Percentiles rank a stretch among this genome's conserved stretches.
Evolutionary conservation across 2,113 vertebrate genomes (phyloP).

Genomic region (Ariopsis seemanni): DNA sequence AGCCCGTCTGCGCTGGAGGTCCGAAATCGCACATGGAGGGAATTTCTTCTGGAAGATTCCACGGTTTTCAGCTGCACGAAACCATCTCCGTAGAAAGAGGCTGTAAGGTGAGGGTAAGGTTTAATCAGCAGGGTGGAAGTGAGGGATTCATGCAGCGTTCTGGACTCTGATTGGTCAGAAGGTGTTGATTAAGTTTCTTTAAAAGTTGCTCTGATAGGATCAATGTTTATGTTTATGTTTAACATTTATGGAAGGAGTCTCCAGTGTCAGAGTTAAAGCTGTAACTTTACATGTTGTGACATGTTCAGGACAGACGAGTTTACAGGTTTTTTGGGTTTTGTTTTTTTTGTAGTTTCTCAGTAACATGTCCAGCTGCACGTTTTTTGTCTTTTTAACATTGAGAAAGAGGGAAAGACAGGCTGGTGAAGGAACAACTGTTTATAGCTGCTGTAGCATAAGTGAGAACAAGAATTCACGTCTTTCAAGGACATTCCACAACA

Average conservation of each 20-base stretch:
- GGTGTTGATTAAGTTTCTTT: background rate
- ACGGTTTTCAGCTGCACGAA: conserved; percentile 75
- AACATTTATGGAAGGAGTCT: background rate
- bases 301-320: background rate
- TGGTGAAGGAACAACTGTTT: background rate
- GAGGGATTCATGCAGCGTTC: background rate
- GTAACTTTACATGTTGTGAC: too few relatives aligned
- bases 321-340: background rate
- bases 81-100: conserved; percentile 86
- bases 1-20: conserved; percentile 79
- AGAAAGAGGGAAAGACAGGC: background rate
- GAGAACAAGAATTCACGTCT: background rate
- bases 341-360: background rate
- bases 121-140: background rate
- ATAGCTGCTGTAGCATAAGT: background rate
- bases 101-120: conserved; percentile 61
- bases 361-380: too few relatives aligned
- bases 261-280: background rate
- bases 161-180: background rate
- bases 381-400: background rate
- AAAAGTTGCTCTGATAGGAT: background rate
- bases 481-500: background rate
- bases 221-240: too few relatives aligned
- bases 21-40: conserved; percentile 78
- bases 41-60: conserved; percentile 71